Evolutionary conservation across 2,888 invertebrate species (phyloP).

Genomic region (Bellardia pandia): DNA sequence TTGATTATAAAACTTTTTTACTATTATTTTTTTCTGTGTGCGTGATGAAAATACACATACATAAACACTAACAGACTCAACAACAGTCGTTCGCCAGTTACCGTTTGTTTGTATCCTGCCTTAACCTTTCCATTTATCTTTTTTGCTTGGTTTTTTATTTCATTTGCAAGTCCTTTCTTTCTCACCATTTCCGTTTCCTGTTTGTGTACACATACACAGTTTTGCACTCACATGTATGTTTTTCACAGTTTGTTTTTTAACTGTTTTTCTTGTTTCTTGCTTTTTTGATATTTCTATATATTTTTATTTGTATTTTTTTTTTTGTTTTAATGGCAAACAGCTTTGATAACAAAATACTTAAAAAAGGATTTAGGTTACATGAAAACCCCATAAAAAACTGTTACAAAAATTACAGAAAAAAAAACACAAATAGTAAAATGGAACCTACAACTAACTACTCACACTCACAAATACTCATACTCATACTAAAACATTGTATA

Average conservation of each 20-base stretch:
- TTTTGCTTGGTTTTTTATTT: constrained; percentile 25
- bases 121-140: constrained; percentile 62
- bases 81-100: constrained; percentile 1
- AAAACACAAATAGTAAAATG: constrained; percentile 26
- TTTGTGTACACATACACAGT: constrained; percentile 26
- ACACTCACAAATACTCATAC: background rate
- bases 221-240: constrained; percentile 30
- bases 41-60: background rate
- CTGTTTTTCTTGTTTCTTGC: constrained; percentile 12
- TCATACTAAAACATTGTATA: background rate
- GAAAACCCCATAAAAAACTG: constrained; percentile 56
- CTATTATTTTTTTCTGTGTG: constrained; percentile 5
- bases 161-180: constrained; percentile 9
- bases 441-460: background rate
- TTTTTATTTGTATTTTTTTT: constrained; percentile 28
- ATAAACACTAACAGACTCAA: background rate
- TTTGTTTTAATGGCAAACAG: constrained; percentile 68
- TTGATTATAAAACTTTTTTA: constrained; percentile 58
- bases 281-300: constrained; percentile 18
- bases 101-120: constrained; percentile 18
- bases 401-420: background rate
- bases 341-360: constrained; percentile 75
- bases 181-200: constrained; percentile 64
- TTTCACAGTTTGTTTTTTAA: constrained; percentile 10
- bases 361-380: constrained; percentile 74